These are phyloP conservation scores for Salvelinus alpinus DNA, from an alignment of 2,113 vertebrate species.

Conservation along the genomic window DNA sequence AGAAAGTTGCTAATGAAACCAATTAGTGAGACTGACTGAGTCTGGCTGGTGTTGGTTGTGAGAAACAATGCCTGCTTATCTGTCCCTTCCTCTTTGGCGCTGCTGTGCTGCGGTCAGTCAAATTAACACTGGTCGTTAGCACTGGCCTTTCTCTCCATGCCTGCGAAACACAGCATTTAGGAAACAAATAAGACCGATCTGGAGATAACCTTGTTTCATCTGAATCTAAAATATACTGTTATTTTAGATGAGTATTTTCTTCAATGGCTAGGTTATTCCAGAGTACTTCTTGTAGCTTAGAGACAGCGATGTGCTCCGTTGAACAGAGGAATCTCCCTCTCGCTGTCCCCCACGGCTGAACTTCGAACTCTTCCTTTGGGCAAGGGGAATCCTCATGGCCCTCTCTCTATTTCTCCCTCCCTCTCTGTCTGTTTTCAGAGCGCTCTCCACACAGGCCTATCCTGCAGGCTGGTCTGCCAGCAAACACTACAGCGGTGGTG, in stretches of 20 bases:
- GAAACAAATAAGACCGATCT: background rate
- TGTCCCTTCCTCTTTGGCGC: background rate
- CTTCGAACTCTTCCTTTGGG: slow-evolving; percentile 14
- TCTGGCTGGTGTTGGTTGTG: slow-evolving; percentile 1
- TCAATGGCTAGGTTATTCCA: background rate
- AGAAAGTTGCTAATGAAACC: slow-evolving; percentile 63
- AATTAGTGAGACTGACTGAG: slow-evolving; percentile 34
- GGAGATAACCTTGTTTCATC: background rate
- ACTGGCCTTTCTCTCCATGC: slow-evolving; percentile 13
- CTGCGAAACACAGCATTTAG: slow-evolving; percentile 15
- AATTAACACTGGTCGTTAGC: slow-evolving; percentile 30
- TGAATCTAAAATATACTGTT: background rate
- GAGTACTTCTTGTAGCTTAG: background rate
- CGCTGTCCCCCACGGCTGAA: background rate
- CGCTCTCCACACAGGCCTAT: slow-evolving; percentile 95
- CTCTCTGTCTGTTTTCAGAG: slow-evolving; percentile 65
- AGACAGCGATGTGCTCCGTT: background rate
- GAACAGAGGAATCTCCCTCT: slow-evolving; percentile 15
- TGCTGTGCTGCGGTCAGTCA: slow-evolving; percentile 21
- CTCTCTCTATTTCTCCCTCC: slow-evolving; percentile 2
- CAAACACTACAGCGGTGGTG: slow-evolving; percentile 89
- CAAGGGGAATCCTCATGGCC: background rate
- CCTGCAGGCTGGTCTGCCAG: slow-evolving; percentile 92
- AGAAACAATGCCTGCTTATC: background rate
- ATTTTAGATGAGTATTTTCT: background rate